A percentile compares a stretch with the other conserved stretches of the same genome.
These are phyloP conservation scores for Philopedon plagiatum DNA, from an alignment of 2,888 invertebrate species.

Conservation along the genomic window DNA sequence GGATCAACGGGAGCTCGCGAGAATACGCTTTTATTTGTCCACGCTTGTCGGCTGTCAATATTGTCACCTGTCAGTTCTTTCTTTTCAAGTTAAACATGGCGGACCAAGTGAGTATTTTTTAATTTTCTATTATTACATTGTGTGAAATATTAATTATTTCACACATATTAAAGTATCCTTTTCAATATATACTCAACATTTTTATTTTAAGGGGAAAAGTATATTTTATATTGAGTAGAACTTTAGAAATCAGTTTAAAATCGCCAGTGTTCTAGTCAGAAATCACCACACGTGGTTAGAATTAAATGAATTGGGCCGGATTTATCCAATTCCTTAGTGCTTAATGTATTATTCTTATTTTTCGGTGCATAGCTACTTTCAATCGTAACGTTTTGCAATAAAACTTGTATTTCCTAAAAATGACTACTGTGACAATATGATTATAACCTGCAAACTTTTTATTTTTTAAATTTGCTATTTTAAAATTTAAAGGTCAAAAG, in stretches of 20 bases:
- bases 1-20: background rate
- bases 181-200: background rate
- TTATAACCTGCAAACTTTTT: too few species aligned
- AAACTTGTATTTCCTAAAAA: too few species aligned
- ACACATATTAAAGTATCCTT: background rate
- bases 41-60: background rate
- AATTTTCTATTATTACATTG: constrained; percentile 38
- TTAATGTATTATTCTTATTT: too few species aligned
- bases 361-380: too few species aligned
- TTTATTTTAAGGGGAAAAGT: background rate
- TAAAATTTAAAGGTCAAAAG: too few species aligned
- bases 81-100: constrained; percentile 82
- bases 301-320: too few species aligned
- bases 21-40: background rate
- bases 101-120: constrained; percentile 79
- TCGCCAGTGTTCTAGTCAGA: background rate
- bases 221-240: background rate
- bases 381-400: too few species aligned
- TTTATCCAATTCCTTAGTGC: too few species aligned
- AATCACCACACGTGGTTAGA: constrained; percentile 9
- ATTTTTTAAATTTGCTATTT: too few species aligned
- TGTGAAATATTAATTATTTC: background rate
- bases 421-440: too few species aligned
- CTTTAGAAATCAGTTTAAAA: too few species aligned
- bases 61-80: constrained; percentile 23